Evolutionary conservation across 2,888 invertebrate species (phyloP), one percentile per base, ranked within the genome.

Genomic region (Lissonota sp.): DNA sequence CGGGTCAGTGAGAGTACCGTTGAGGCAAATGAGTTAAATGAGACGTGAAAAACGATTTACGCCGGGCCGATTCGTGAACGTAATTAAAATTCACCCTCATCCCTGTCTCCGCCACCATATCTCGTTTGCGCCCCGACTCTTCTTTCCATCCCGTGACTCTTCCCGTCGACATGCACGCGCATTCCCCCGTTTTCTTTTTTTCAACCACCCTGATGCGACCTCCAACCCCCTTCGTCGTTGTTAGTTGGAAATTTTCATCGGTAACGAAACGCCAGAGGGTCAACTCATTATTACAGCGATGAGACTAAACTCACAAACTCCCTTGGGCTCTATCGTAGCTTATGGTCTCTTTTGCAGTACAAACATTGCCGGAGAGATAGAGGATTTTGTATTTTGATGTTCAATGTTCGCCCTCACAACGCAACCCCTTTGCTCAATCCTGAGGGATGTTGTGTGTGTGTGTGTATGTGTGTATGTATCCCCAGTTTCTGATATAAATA

Each of bases 41-140:
- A 86, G 84, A 86, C 83, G 84, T 78, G 80, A 86, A 87, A 26
- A 87, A 85, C 84, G 86, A 84, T 85, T 87, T 84, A 83, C 74
- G 78, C 69, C 46, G 55, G 69, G 69, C 44, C 77, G 82, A 80
- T 83, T 71, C 72, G 72, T 26, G 62, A 64, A 40, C 64, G 81
- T 83, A 86, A 84, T 86, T 86, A 86, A 86, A 87, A 86, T 83
- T 79, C 71, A 62, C 55, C 83, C 84, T 79, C 77, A 70, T 58
- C 72, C 69, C 62, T n/a, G 51, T 53, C 49, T 53, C 55, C 16
- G 37, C 64, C n/a, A 14, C 44, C 40, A 16, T 40, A 10, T 39
- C 8, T 8, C 53, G 10, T 14, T 42, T 10, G 26, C 16, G 26
- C 16, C 44, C 7, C n/a, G n/a, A 14, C 66, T 37, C 60, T 51